phyloP scores from a whole-genome alignment of 2,888 invertebrate genomes.

The Agapetus fuscipes region DNA sequence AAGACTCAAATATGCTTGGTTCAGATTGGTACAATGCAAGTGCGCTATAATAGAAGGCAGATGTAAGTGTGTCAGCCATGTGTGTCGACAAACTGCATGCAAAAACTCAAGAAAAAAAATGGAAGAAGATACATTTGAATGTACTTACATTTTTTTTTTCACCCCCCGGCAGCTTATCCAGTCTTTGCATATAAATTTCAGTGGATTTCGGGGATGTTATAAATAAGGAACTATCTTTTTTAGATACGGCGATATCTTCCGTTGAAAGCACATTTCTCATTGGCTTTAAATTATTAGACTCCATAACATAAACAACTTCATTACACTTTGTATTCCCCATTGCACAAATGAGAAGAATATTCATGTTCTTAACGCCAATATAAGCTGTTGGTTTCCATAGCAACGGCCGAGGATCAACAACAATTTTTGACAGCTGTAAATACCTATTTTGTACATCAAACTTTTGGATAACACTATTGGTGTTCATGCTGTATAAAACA shows the following conservation, averaged over 20 bases:
- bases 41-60: too few species aligned
- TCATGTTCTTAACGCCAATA: slow-evolving; percentile 28
- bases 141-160: not conserved
- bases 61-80: too few species aligned
- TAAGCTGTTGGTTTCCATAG: slow-evolving; percentile 29
- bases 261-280: not conserved
- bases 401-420: slow-evolving; percentile 26
- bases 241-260: slow-evolving; percentile 14
- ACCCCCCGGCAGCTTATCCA: slow-evolving; percentile 21
- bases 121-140: too few species aligned
- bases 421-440: slow-evolving; percentile 26
- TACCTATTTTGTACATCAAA: slow-evolving; percentile 24
- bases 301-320: not conserved
- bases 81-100: too few species aligned
- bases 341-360: slow-evolving; percentile 24
- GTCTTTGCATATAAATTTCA: too few species aligned
- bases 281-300: not conserved
- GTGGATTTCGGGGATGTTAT: slow-evolving; percentile 27
- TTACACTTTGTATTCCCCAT: slow-evolving; percentile 19
- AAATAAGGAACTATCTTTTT: slow-evolving; percentile 27
- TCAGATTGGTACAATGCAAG: too few species aligned
- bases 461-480: slow-evolving; percentile 25
- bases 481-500: slow-evolving; percentile 31
- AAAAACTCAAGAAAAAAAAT: too few species aligned
- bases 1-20: too few species aligned